A percentile compares a stretch with the other conserved stretches of the same genome.
These are phyloP conservation scores for Tinea trinotella DNA, from an alignment of 2,888 invertebrate species.

Conservation along the genomic window DNA sequence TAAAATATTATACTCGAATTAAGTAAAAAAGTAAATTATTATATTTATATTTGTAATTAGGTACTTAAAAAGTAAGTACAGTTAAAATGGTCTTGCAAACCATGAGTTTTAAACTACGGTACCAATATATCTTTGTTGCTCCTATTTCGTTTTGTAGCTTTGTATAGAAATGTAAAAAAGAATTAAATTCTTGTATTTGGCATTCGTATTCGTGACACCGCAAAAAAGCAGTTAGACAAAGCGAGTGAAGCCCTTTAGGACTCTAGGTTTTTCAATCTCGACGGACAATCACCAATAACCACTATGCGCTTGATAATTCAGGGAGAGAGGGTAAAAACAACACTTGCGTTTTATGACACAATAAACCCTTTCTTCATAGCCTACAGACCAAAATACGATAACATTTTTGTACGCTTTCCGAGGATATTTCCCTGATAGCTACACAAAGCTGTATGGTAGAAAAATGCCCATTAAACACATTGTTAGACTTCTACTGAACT, in stretches of 20 bases:
- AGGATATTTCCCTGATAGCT: background rate
- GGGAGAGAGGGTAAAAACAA: conserved; percentile 23
- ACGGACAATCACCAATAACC: conserved; percentile 27
- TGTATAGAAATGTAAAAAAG: too few relatives aligned
- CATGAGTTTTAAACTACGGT: too few relatives aligned
- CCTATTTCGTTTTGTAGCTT: too few relatives aligned
- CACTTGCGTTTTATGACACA: conserved; percentile 28
- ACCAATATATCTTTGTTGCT: too few relatives aligned
- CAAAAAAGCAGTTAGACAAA: background rate
- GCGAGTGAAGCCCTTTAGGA: background rate
- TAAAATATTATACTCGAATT: too few relatives aligned
- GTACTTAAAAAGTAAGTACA: too few relatives aligned
- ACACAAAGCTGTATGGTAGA: background rate
- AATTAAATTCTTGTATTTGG: too few relatives aligned
- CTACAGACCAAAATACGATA: conserved; percentile 18
- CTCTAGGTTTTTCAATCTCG: conserved; percentile 10
- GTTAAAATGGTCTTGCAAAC: too few relatives aligned
- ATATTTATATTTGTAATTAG: too few relatives aligned
- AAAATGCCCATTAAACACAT: background rate
- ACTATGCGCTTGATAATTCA: conserved; percentile 23
- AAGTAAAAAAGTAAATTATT: too few relatives aligned
- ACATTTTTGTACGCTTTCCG: conserved; percentile 1
- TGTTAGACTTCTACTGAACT: background rate
- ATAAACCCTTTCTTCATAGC: conserved; percentile 26
- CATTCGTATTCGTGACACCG: background rate